Percentiles rank a stretch among this genome's conserved stretches.
phyloP scores from a whole-genome alignment of 2,797 vertebrate genomes.

The Crax fasciolata region DNA sequence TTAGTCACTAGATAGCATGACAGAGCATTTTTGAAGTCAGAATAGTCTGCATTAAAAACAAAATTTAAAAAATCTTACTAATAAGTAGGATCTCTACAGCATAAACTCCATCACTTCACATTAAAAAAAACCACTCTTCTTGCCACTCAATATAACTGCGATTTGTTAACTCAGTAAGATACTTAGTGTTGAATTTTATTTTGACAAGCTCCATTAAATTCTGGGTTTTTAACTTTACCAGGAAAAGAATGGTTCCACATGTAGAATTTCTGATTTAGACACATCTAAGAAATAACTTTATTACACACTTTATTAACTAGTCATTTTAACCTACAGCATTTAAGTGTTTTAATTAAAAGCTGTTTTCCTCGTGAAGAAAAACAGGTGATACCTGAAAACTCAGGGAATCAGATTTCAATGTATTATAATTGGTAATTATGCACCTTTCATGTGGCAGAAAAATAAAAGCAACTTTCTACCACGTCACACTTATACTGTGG shows the following conservation, averaged over 20 bases:
- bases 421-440: background rate
- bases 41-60: background rate
- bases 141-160: fast-evolving
- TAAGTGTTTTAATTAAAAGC: conserved; percentile 29
- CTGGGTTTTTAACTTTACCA: background rate
- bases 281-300: background rate
- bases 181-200: background rate
- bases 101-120: fast-evolving
- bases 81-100: background rate
- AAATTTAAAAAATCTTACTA: background rate
- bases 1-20: background rate
- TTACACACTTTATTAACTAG: conserved; percentile 26
- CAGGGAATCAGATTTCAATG: background rate
- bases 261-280: background rate
- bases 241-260: background rate
- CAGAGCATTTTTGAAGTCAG: background rate
- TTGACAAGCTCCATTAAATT: background rate
- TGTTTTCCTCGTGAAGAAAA: background rate
- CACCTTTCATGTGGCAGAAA: background rate
- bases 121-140: background rate
- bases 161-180: background rate
- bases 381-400: background rate
- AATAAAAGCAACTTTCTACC: background rate
- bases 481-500: background rate
- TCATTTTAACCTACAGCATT: background rate